Conservation (phyloP, 2,113 vertebrate species). For the Lonchura striata region DNA sequence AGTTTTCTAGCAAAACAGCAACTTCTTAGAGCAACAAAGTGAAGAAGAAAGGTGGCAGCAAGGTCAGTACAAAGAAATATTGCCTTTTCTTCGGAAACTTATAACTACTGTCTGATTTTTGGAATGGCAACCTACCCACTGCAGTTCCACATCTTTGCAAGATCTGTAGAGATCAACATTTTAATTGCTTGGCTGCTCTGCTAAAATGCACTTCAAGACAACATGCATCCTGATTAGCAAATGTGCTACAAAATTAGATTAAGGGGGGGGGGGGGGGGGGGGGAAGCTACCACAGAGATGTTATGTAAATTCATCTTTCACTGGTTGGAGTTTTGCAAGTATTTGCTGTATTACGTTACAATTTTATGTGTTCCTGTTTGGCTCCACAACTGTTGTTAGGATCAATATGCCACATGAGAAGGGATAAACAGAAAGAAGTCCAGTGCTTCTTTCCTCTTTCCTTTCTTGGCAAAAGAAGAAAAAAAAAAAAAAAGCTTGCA, state of each 20-base stretch:
- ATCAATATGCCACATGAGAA: not conserved
- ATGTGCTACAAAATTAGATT: not conserved
- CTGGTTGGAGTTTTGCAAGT: conserved; percentile 56
- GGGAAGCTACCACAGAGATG: not conserved
- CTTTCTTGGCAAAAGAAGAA: not conserved
- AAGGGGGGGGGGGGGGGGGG: not conserved
- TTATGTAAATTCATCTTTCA: conserved; percentile 4
- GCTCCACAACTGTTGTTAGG: not conserved
- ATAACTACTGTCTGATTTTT: conserved; percentile 57
- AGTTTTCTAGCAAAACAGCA: conserved; percentile 80
- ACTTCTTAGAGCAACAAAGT: conserved; percentile 81
- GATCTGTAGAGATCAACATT: conserved; percentile 26
- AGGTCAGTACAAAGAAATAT: conserved; percentile 82
- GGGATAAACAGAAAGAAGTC: conserved; percentile 18
- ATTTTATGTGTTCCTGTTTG: not conserved
- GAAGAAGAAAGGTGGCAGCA: conserved; percentile 76
- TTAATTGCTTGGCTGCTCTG: conserved; percentile 55
- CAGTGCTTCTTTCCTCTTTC: not conserved
- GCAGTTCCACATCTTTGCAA: conserved; percentile 15
- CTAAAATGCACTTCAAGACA: conserved; percentile 31
- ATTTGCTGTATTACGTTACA: not conserved
- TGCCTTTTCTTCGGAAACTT: conserved; percentile 69
- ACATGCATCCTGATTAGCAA: not conserved
- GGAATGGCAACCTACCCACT: conserved; percentile 22
- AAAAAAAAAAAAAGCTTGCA: not conserved